A percentile compares a stretch with the other conserved stretches of the same genome.
These are phyloP conservation scores for Hirtodrosophila alboralis DNA, from an alignment of 2,888 invertebrate species.

Conservation along the genomic window DNA sequence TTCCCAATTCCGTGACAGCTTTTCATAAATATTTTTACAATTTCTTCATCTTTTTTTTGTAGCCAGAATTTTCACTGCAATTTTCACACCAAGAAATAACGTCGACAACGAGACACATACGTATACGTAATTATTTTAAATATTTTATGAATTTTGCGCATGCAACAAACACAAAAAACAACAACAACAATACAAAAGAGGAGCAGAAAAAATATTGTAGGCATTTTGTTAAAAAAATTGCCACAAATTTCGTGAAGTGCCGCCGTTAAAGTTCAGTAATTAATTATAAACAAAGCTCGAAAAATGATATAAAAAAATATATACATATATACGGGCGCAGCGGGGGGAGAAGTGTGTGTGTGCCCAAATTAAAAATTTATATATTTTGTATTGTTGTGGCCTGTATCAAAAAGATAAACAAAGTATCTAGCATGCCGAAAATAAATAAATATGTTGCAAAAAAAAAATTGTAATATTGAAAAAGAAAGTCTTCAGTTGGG, in stretches of 20 bases:
- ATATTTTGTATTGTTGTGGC: conserved; percentile 3
- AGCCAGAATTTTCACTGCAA: conserved; percentile 7
- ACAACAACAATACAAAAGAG: not conserved
- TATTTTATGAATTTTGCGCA: conserved; percentile 19
- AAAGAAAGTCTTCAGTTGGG: conserved; percentile 50
- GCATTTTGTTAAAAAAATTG: conserved; percentile 36
- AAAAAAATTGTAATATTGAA: conserved; percentile 41
- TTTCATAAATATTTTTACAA: conserved; percentile 11
- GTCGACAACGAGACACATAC: conserved; percentile 8
- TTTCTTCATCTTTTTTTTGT: conserved; percentile 11
- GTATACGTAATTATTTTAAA: conserved; percentile 31
- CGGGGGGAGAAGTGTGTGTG: conserved; percentile 15
- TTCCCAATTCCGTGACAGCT: conserved; percentile 14
- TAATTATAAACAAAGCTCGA: conserved; percentile 55
- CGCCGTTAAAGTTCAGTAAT: conserved; percentile 55
- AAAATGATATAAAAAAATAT: conserved; percentile 12
- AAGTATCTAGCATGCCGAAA: not conserved
- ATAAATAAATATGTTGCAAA: conserved; percentile 3
- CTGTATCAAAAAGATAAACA: conserved; percentile 20
- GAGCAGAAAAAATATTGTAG: not conserved
- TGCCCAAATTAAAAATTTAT: conserved; percentile 11
- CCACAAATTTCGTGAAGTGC: conserved; percentile 40
- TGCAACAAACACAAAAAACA: conserved; percentile 3
- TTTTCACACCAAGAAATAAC: conserved; percentile 14
- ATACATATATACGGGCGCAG: no score